Percentiles rank a stretch among this genome's conserved stretches.
Evolutionary conservation across 2,797 vertebrate genomes (phyloP).

Genomic region (Morus bassanus): DNA sequence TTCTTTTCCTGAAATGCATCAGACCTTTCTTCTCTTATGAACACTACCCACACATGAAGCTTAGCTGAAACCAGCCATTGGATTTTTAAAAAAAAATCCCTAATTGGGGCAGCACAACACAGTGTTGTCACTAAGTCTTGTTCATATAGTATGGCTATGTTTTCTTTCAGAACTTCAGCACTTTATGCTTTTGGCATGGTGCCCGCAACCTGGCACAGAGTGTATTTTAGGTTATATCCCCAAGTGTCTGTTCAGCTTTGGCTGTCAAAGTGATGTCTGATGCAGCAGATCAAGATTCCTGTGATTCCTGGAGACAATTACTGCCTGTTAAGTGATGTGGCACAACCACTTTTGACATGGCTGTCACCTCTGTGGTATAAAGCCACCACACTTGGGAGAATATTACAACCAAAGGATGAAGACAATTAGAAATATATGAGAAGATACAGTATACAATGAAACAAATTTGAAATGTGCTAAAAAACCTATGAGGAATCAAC

Average conservation of each 20-base stretch:
- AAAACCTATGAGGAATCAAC: background rate
- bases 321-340: background rate
- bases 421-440: background rate
- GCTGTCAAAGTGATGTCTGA: background rate
- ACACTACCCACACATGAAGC: accelerated
- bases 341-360: background rate
- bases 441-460: background rate
- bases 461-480: background rate
- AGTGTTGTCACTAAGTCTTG: background rate
- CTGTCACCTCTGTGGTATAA: background rate
- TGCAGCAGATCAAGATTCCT: slow-evolving; percentile 37
- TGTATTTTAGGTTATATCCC: background rate
- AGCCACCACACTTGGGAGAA: background rate
- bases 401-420: background rate
- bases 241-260: background rate
- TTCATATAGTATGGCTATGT: background rate
- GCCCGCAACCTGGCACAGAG: background rate
- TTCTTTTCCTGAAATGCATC: background rate
- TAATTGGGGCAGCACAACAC: background rate
- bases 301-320: slow-evolving; percentile 25
- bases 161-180: background rate
- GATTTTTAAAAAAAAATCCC: background rate
- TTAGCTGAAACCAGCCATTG: background rate
- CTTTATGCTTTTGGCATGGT: background rate
- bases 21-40: background rate